Conservation (phyloP, 2,888 invertebrate species). For the Cerastoderma edule region DNA sequence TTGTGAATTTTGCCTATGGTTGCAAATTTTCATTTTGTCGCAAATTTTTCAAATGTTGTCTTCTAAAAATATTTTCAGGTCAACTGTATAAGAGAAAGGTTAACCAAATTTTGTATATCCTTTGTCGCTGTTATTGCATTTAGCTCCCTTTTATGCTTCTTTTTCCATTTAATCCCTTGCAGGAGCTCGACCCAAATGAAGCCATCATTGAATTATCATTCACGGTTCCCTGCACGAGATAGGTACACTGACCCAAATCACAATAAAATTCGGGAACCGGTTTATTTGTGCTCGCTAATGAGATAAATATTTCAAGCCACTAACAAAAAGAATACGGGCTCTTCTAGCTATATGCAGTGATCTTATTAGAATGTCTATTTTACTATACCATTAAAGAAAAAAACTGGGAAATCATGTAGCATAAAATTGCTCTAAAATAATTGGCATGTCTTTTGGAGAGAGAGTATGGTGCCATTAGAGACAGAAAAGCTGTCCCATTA, state of each 20-base stretch:
- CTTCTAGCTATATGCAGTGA: not conserved
- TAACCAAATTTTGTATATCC: too few species aligned
- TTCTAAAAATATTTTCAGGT: too few species aligned
- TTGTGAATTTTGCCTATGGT: too few species aligned
- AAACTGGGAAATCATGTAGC: slow-evolving; percentile 28
- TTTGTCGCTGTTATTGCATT: slow-evolving; percentile 21
- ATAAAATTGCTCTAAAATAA: slow-evolving; percentile 36
- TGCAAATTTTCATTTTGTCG: too few species aligned
- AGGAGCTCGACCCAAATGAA: slow-evolving; percentile 16
- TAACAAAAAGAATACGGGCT: not conserved
- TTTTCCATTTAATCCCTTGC: slow-evolving; percentile 22
- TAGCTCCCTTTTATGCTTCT: slow-evolving; percentile 23
- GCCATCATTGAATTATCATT: slow-evolving; percentile 20
- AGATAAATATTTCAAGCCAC: slow-evolving; percentile 13
- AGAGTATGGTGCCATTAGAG: slow-evolving; percentile 18
- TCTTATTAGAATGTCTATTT: slow-evolving; percentile 7
- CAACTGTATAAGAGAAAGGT: too few species aligned
- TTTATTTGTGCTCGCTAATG: slow-evolving; percentile 17
- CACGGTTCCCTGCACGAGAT: slow-evolving; percentile 9
- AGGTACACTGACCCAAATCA: slow-evolving; percentile 21
- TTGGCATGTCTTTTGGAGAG: slow-evolving; percentile 29
- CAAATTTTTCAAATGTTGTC: too few species aligned
- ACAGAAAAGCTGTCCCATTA: slow-evolving; percentile 22
- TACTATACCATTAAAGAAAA: slow-evolving; percentile 21
- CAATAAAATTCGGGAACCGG: slow-evolving; percentile 15